Evolutionary conservation across 2,113 vertebrate genomes (phyloP), one percentile per base, ranked within the genome.

Genomic region (Amblyornis subalaris): DNA sequence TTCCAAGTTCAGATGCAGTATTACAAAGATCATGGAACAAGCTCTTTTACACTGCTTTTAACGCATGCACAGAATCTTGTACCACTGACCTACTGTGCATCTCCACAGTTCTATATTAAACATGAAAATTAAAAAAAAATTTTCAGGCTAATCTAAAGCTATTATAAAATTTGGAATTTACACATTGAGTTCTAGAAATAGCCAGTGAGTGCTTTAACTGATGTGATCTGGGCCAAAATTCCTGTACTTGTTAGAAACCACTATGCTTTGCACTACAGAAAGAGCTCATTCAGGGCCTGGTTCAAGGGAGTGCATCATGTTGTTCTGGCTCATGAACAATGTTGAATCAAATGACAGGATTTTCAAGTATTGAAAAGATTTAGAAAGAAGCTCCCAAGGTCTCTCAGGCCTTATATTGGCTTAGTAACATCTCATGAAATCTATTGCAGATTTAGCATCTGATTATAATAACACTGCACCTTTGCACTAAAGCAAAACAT

Each of bases 231-330:
- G 47, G 88, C 85, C 93, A 95, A 94, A 95, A 95, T 93, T 95
- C 85, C 79, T 91, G 36, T 77, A 66, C 60, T 90, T 93, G 85
- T 93, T 88, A 89, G 93, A 96, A 96, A 91, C 71, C 72, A 74
- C 88, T 94, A 78, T 66, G 74, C 71, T 95, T 85, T 91, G 91
- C 95, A 88, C 85, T 94, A 88, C 94, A 97, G 88, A 94, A 95
- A 95, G 94, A 88, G 79, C 88, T 92, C 83, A 94, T 96, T 96
- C 95, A 97, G 72, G 67, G 81, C 48, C 88, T 71, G 51, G 60
- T 85, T 94, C 67, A 91, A 83, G 90, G 48, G 75, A 95, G 78
- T 64, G 85, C 85, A 83, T 93, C 85, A 53, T 84, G 90, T 70
- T 94, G 78, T 94, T 89, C 94, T 54, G 15, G 79, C 85, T 90